A percentile compares a stretch with the other conserved stretches of the same genome.
These are phyloP conservation scores for Agrenia bidenticulata DNA, from an alignment of 2,888 invertebrate genomes.

Conservation along the genomic window DNA sequence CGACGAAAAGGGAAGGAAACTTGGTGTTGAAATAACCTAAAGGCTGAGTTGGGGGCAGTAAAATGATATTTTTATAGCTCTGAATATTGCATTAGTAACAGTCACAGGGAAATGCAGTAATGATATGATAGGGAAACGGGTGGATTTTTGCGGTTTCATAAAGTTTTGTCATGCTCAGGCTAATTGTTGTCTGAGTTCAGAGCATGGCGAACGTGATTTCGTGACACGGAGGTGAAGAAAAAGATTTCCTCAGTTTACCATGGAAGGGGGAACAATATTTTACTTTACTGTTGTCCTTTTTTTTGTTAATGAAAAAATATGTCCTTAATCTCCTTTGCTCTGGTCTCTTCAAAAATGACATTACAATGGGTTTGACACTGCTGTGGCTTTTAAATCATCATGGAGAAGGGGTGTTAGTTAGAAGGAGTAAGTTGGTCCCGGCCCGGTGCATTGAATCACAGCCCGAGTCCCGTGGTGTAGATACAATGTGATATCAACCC, in stretches of 20 bases:
- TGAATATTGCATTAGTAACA: background rate
- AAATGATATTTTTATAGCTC: slow-evolving; percentile 4
- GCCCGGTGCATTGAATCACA: too few relatives aligned
- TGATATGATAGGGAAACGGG: background rate
- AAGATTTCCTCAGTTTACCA: slow-evolving; percentile 29
- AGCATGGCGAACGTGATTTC: slow-evolving; percentile 41
- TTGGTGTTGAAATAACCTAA: background rate
- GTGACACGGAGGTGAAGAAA: slow-evolving; percentile 32
- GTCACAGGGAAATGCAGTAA: background rate
- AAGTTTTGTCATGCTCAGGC: slow-evolving; percentile 14
- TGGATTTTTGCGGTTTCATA: slow-evolving; percentile 13
- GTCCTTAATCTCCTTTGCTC: slow-evolving; percentile 39
- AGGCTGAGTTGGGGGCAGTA: background rate
- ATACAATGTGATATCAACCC: too few relatives aligned
- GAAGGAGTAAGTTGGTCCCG: too few relatives aligned
- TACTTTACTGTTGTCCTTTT: slow-evolving; percentile 38
- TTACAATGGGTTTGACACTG: slow-evolving; percentile 15
- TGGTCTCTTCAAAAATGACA: slow-evolving; percentile 10
- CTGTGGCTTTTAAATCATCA: slow-evolving; percentile 9
- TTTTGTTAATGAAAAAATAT: slow-evolving; percentile 45
- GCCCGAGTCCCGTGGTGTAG: too few relatives aligned
- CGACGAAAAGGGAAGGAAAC: too few relatives aligned
- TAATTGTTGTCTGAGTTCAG: slow-evolving; percentile 38
- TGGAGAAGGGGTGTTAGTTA: background rate
- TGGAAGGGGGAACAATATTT: slow-evolving; percentile 29